Evolutionary conservation across 2,888 invertebrate genomes (phyloP).

Genomic region (Apodemia duryi): DNA sequence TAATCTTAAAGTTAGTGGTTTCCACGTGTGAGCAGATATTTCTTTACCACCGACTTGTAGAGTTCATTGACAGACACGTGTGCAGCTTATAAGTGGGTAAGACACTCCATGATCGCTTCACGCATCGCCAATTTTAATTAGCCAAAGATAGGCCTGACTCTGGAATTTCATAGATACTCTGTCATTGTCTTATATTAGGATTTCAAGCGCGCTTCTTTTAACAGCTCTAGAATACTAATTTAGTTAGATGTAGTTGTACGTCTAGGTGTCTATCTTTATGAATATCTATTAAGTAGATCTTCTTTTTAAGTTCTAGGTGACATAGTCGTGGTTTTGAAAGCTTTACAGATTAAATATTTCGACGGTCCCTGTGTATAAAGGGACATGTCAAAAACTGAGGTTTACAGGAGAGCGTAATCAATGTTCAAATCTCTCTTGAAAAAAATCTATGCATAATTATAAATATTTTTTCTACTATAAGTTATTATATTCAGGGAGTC

Average conservation of each 20-base stretch:
- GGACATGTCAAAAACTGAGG: no score
- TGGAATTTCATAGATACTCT: conserved; percentile 41
- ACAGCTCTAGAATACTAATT: conserved; percentile 58
- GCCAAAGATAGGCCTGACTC: conserved; percentile 64
- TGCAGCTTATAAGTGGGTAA: conserved; percentile 69
- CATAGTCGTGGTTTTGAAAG: no score
- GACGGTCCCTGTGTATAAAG: no score
- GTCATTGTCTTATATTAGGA: conserved; percentile 58
- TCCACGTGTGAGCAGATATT: conserved; percentile 45
- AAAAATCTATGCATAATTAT: no score
- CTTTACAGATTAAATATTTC: no score
- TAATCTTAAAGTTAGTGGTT: conserved; percentile 26
- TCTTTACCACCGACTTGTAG: conserved; percentile 54
- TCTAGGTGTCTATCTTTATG: no score
- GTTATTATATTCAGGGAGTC: no score
- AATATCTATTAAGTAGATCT: no score
- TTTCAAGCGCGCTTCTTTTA: conserved; percentile 50
- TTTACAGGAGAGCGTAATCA: no score
- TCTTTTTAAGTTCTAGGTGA: no score
- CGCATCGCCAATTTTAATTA: conserved; percentile 76
- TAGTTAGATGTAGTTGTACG: conserved; percentile 24
- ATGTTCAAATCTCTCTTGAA: no score
- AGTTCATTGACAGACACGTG: conserved; percentile 79
- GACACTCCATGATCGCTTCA: conserved; percentile 64
- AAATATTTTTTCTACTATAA: no score